phyloP scores from a whole-genome alignment of 2,113 vertebrate species.

The Corapipo altera region DNA sequence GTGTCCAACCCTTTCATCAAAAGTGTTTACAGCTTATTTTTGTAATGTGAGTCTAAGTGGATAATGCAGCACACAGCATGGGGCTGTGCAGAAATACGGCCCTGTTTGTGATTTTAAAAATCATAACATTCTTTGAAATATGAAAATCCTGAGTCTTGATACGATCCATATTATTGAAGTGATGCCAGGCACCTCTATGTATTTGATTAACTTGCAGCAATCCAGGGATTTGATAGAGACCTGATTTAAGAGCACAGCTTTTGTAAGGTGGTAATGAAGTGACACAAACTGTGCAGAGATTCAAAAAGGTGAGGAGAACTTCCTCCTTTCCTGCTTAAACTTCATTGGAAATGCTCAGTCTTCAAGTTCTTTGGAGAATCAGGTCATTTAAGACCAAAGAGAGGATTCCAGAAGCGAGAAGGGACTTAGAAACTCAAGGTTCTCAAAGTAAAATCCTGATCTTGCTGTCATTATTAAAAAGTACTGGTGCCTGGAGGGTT shows the following conservation, averaged over 20 bases:
- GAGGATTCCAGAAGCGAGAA: neutral
- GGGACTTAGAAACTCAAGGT: neutral
- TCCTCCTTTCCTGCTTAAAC: neutral
- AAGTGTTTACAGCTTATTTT: constrained; percentile 69
- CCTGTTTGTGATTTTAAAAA: constrained; percentile 64
- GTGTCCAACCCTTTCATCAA: constrained; percentile 60
- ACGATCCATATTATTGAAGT: neutral
- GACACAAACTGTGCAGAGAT: neutral
- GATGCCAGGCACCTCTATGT: neutral
- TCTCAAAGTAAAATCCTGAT: neutral
- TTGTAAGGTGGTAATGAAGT: rapidly evolving
- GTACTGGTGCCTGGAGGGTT: neutral
- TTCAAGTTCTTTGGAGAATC: neutral
- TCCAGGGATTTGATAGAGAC: neutral
- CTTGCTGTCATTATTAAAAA: neutral
- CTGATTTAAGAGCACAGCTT: neutral
- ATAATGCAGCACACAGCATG: constrained; percentile 24
- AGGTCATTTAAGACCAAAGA: neutral
- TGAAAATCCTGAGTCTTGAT: constrained; percentile 35
- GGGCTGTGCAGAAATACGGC: constrained; percentile 3
- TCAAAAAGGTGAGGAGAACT: neutral
- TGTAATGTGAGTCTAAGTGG: constrained; percentile 67
- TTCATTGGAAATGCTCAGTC: neutral
- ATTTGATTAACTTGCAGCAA: neutral
- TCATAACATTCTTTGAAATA: constrained; percentile 62